These are phyloP conservation scores for Acronicta leporina DNA, from an alignment of 2,888 invertebrate species.

Conservation along the genomic window DNA sequence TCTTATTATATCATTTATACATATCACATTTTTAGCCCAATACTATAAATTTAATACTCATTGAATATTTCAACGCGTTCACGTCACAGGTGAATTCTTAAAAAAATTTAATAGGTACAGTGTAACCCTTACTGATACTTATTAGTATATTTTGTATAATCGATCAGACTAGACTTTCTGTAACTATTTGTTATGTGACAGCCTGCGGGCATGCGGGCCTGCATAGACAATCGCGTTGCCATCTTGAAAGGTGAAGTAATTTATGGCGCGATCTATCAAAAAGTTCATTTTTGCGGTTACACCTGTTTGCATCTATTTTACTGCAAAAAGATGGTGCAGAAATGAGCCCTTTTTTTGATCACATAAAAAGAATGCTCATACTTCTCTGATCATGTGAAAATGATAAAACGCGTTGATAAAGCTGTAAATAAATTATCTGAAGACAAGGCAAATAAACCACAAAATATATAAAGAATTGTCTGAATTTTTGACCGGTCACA, in stretches of 20 bases:
- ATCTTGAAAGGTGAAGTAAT: constrained; percentile 59
- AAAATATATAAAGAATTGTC: not conserved
- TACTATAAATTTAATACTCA: too few relatives aligned
- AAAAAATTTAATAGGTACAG: too few relatives aligned
- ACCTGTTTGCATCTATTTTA: constrained; percentile 34
- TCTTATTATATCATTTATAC: too few relatives aligned
- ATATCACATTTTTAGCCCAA: too few relatives aligned
- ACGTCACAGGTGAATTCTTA: too few relatives aligned
- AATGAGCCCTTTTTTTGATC: constrained; percentile 7
- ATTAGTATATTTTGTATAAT: too few relatives aligned
- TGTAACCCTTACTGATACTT: too few relatives aligned
- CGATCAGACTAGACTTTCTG: constrained; percentile 23
- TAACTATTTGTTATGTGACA: not conserved
- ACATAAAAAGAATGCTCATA: not conserved
- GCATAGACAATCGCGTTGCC: constrained; percentile 47
- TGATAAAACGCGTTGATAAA: not conserved
- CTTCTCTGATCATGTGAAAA: not conserved
- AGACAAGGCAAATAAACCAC: not conserved
- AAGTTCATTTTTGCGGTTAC: constrained; percentile 36
- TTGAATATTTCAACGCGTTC: too few relatives aligned
- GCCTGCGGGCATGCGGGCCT: constrained; percentile 4
- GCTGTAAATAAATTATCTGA: not conserved
- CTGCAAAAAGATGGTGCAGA: constrained; percentile 13
- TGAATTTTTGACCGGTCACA: not conserved
- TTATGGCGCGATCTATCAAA: constrained; percentile 59